Evolutionary conservation across 2,797 vertebrate species (phyloP).

Genomic region (Melanotaenia maccullochi): DNA sequence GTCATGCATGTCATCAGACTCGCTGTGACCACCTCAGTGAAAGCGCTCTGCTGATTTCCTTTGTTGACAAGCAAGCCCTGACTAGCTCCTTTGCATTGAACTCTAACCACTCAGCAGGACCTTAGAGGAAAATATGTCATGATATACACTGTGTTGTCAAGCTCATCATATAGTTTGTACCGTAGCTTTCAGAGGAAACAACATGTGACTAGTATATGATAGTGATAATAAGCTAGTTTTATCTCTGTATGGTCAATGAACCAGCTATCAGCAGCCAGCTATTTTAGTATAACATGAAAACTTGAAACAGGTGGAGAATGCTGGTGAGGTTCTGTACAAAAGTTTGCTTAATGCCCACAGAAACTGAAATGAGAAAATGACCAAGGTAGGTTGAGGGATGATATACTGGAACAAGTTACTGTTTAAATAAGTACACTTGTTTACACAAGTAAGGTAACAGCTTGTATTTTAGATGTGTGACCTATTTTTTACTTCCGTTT

Average conservation of each 20-base stretch:
- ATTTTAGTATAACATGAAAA: constrained; percentile 15
- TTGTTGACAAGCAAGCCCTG: constrained; percentile 79
- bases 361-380: neutral
- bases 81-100: constrained; percentile 59
- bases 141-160: constrained; percentile 54
- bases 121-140: constrained; percentile 70
- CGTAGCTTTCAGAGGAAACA: constrained; percentile 12
- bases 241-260: neutral
- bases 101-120: constrained; percentile 56
- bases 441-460: no score
- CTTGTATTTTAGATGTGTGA: no score
- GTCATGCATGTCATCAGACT: constrained; percentile 77
- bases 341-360: neutral
- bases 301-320: neutral
- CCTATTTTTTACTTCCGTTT: no score
- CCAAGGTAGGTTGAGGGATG: neutral
- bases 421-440: neutral
- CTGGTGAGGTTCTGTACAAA: neutral
- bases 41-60: constrained; percentile 80
- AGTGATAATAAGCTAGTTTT: constrained; percentile 32
- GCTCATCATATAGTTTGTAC: constrained; percentile 24
- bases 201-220: constrained; percentile 10
- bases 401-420: neutral
- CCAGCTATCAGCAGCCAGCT: neutral
- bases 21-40: constrained; percentile 57